Conservation (phyloP, 2,797 vertebrate genomes). For the Rhinoraja longicauda region DNA sequence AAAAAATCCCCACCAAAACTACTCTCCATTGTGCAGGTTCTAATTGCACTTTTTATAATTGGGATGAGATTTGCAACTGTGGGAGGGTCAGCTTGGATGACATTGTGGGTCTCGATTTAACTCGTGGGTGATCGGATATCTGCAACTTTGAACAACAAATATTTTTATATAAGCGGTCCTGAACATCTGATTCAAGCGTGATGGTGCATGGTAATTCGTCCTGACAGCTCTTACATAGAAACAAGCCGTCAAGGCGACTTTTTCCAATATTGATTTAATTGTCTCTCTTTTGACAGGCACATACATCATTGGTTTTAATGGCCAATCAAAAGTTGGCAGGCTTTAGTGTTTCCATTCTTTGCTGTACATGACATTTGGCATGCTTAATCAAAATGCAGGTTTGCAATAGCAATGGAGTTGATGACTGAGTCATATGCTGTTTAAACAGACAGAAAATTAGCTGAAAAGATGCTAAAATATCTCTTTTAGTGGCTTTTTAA, state of each 20-base stretch:
- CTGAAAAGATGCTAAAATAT: constrained; percentile 47
- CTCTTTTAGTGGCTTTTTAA: constrained; percentile 44
- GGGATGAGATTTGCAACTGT: background rate
- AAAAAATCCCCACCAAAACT: background rate
- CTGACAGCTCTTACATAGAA: constrained; percentile 82
- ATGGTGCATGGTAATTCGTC: constrained; percentile 79
- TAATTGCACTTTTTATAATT: background rate
- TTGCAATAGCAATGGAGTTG: constrained; percentile 72
- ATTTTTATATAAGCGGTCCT: constrained; percentile 69
- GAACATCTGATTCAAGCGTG: constrained; percentile 76
- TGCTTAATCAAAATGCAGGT: constrained; percentile 78
- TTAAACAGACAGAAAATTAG: constrained; percentile 60
- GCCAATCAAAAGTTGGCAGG: constrained; percentile 88
- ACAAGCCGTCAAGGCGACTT: constrained; percentile 86
- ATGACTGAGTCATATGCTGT: constrained; percentile 77
- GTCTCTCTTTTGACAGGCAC: constrained; percentile 89
- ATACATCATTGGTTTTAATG: constrained; percentile 93
- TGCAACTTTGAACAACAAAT: constrained; percentile 62
- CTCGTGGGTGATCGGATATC: constrained; percentile 53
- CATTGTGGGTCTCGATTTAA: background rate
- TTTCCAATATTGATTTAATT: constrained; percentile 90
- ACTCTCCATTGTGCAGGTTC: background rate
- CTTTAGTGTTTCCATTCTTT: constrained; percentile 81
- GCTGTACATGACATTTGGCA: constrained; percentile 79
- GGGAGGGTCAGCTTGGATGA: background rate